These are phyloP conservation scores for Drusus annulatus DNA, from an alignment of 1,140 invertebrate species.

Conservation along the genomic window DNA sequence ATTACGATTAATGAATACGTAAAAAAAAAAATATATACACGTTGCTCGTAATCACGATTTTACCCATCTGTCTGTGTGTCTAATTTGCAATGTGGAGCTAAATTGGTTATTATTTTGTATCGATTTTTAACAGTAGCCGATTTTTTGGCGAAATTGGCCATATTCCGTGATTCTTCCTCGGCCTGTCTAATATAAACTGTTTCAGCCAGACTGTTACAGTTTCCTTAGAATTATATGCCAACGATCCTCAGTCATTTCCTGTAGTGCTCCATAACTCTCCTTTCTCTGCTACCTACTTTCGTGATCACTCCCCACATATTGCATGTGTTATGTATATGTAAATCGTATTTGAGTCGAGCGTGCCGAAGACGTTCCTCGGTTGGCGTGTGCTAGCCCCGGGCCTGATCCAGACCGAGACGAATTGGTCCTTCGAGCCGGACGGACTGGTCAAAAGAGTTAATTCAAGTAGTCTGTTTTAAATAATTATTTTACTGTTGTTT, in stretches of 20 bases:
- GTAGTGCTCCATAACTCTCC: constrained; percentile 26
- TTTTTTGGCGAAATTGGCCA: too few relatives aligned
- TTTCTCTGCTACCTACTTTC: constrained; percentile 33
- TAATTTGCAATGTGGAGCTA: too few relatives aligned
- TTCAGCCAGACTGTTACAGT: too few relatives aligned
- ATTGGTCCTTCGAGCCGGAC: constrained; percentile 9
- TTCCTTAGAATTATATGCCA: too few relatives aligned
- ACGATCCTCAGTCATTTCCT: constrained; percentile 10
- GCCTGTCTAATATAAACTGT: too few relatives aligned
- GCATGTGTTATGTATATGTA: constrained; percentile 39
- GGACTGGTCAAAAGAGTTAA: not conserved
- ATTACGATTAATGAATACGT: too few relatives aligned
- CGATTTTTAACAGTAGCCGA: too few relatives aligned
- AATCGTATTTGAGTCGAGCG: constrained; percentile 34
- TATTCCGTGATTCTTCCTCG: too few relatives aligned
- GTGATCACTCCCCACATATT: constrained; percentile 37
- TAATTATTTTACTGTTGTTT: not conserved
- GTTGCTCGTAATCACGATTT: too few relatives aligned
- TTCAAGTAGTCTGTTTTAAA: not conserved
- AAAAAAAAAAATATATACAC: too few relatives aligned
- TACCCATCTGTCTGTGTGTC: too few relatives aligned
- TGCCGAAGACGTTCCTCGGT: constrained; percentile 37
- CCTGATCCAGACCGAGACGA: not conserved
- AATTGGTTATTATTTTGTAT: too few relatives aligned
- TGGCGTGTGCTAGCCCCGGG: constrained; percentile 38